phyloP scores from a whole-genome alignment of 2,113 vertebrate species.

The Rhea pennata region DNA sequence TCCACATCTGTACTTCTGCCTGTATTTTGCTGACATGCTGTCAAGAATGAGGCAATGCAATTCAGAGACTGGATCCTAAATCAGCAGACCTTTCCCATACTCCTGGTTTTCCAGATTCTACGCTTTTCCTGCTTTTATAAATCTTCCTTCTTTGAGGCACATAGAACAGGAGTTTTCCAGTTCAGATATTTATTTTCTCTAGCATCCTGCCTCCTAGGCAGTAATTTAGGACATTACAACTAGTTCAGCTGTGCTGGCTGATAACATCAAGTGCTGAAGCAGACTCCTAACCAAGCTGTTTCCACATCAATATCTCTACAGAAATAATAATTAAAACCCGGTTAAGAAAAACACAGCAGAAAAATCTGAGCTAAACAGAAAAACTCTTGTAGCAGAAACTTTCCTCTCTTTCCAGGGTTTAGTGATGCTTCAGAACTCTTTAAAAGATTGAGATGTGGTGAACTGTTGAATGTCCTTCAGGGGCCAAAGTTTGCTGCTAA shows the following conservation, averaged over 20 bases:
- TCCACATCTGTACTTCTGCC: not conserved
- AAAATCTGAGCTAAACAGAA: slow-evolving; percentile 10
- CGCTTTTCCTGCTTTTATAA: not conserved
- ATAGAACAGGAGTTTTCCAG: not conserved
- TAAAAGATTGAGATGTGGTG: slow-evolving; percentile 20
- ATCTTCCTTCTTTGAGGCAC: not conserved
- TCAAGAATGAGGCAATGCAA: not conserved
- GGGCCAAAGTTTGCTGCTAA: slow-evolving; percentile 45
- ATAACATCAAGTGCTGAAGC: not conserved
- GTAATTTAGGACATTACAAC: not conserved
- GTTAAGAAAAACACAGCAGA: not conserved
- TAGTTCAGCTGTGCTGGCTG: not conserved
- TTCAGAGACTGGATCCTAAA: not conserved
- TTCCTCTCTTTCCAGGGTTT: not conserved
- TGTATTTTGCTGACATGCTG: not conserved
- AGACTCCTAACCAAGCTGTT: not conserved
- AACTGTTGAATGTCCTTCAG: slow-evolving; percentile 27
- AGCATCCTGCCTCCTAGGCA: not conserved
- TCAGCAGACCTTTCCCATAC: not conserved
- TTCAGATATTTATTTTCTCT: not conserved
- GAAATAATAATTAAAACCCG: not conserved
- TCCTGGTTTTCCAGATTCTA: not conserved
- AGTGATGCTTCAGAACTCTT: slow-evolving; percentile 42
- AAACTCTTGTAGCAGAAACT: not conserved
- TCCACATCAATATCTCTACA: not conserved